phyloP scores from a whole-genome alignment of 2,797 vertebrate species.

The Falco berigora region DNA sequence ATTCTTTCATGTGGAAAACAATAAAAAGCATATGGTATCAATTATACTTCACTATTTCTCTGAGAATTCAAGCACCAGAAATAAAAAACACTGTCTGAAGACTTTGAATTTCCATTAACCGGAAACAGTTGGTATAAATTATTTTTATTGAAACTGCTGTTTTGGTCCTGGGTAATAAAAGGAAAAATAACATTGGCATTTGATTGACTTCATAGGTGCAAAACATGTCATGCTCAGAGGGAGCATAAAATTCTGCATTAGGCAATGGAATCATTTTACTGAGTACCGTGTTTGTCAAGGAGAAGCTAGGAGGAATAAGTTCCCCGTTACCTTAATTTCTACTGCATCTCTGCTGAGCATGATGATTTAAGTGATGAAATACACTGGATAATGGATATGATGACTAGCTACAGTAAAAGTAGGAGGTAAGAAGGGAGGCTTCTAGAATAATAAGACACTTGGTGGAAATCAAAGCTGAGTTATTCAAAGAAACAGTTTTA shows the following conservation, averaged over 20 bases:
- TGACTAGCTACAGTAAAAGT: background rate
- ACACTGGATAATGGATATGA: background rate
- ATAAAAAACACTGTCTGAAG: constrained; percentile 36
- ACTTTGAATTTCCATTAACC: constrained; percentile 44
- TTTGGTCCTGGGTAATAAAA: constrained; percentile 47
- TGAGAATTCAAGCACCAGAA: constrained; percentile 28
- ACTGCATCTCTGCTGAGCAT: background rate
- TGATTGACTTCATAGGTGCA: constrained; percentile 40
- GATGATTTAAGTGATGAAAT: background rate
- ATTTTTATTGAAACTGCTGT: constrained; percentile 44
- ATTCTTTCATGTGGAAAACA: constrained; percentile 58
- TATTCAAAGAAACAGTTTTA: background rate
- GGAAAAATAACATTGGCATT: constrained; percentile 26
- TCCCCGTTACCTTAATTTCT: background rate
- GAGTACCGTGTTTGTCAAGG: background rate
- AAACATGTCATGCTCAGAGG: constrained; percentile 34
- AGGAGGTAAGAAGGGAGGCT: background rate
- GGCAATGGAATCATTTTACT: background rate
- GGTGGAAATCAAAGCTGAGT: background rate
- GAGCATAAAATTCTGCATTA: background rate
- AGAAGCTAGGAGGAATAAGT: background rate
- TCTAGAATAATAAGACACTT: background rate
- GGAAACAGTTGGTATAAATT: constrained; percentile 64
- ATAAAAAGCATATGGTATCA: constrained; percentile 3
- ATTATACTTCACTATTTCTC: constrained; percentile 9